Evolutionary conservation across 2,888 invertebrate species (phyloP), one percentile per base, ranked within the genome.

Genomic region (Ormyrus nitidulus): DNA sequence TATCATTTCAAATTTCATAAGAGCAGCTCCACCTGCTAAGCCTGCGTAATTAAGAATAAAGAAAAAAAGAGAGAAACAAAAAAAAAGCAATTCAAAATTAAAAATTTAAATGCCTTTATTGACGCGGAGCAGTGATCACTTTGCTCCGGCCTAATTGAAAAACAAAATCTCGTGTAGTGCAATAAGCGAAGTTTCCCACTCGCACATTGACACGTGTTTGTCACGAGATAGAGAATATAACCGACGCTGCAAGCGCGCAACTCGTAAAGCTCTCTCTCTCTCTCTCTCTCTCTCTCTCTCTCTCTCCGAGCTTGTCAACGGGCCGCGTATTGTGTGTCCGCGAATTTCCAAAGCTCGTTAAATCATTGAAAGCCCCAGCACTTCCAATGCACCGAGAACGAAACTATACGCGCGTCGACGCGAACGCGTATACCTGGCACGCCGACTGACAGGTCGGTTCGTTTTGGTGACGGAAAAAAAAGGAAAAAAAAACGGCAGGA

Each of bases 331-430:
- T n/a, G 64, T 11, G 7, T 11, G 54, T 7, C 46, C 44, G 48
- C 8, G 59, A 80, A 76, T 71, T 64, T 80, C 61, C 51, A 75
- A 80, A 76, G 75, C 66, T 80, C 75, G 75, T 76, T 80, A 71
- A 80, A 80, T 79, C 65, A 75, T 75, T 70, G 79, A 75, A 79
- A 75, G 59, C 66, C 48, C 53, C 61, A 13, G 13, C 48, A 48
- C 51, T 44, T 51, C 44, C 58, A 71, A 77, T 48, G 58, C 53
- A 34, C 34, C 34, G 34, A 34, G 34, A 34, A 4, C 48, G 54
- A 13, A 56, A 19, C 48, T 8, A 54, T 4, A 2, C 7, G 65
- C 58, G 71, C 19, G 51, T 34, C 34, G 34, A 34, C 34, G 34
- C 34, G 34, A 34, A 34, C 4, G 4, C 34, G 34, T 34, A 34